A percentile compares a stretch with the other conserved stretches of the same genome.
Evolutionary conservation across 2,888 invertebrate genomes (phyloP).

Genomic region (Brachylomia viminalis): DNA sequence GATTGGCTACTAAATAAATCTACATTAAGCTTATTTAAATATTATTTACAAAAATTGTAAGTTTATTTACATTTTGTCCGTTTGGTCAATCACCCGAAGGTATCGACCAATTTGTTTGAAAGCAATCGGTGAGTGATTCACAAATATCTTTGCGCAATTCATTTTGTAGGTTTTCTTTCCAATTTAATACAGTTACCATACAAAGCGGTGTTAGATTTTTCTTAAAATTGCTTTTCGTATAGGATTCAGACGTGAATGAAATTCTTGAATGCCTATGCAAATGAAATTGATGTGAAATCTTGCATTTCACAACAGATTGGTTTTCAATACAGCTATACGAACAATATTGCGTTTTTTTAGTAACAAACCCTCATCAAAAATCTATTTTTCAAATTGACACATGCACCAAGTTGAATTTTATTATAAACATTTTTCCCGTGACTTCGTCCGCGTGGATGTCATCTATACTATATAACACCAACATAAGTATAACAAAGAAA

Average conservation of each 20-base stretch:
- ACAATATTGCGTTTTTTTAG: neutral
- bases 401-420: neutral
- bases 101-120: conserved; percentile 10
- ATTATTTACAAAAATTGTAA: neutral
- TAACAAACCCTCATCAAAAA: neutral
- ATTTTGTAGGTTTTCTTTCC: conserved; percentile 17
- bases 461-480: neutral
- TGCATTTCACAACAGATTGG: conserved; percentile 18
- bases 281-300: conserved; percentile 14
- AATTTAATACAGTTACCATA: conserved; percentile 15
- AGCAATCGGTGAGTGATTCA: conserved; percentile 20
- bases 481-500: neutral
- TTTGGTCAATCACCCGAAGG: conserved; percentile 8
- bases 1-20: neutral
- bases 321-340: conserved; percentile 13
- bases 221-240: conserved; percentile 20
- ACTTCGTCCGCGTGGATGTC: neutral
- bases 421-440: neutral
- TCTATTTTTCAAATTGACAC: neutral
- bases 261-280: conserved; percentile 6
- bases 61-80: neutral
- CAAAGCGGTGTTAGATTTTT: conserved; percentile 29
- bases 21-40: neutral
- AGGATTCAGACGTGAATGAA: conserved; percentile 16
- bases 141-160: conserved; percentile 5